phyloP scores from a whole-genome alignment of 2,797 vertebrate genomes.

The Melanogrammus aeglefinus region DNA sequence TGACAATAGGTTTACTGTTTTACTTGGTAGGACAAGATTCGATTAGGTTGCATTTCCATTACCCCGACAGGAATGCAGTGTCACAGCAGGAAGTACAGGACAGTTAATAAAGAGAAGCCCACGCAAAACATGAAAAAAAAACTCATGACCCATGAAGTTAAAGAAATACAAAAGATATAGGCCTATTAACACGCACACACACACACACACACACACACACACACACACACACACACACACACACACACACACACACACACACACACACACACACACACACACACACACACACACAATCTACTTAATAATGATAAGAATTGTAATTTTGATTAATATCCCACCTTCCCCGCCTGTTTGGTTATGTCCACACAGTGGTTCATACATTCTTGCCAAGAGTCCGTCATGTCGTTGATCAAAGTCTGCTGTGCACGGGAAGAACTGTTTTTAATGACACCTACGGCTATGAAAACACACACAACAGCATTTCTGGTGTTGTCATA shows the following conservation, averaged over 20 bases:
- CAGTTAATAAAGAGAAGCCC: no score
- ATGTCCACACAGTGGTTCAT: neutral
- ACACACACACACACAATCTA: neutral
- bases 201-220: neutral
- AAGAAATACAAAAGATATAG: no score
- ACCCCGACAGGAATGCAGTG: neutral
- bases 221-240: neutral
- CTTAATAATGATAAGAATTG: neutral
- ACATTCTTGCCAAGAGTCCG: neutral
- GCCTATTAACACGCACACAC: no score
- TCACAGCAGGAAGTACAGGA: slow-evolving; percentile 7
- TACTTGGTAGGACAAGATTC: no score
- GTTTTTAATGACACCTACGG: neutral
- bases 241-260: neutral
- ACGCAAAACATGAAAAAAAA: no score
- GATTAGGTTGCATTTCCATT: no score
- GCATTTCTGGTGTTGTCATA: neutral
- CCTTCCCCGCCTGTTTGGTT: slow-evolving; percentile 3
- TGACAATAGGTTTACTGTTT: no score
- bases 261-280: neutral
- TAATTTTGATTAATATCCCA: slow-evolving; percentile 1
- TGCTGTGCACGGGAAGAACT: neutral
- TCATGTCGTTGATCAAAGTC: neutral
- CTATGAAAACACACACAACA: neutral
- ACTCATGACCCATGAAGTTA: no score